Conservation (phyloP, 1,140 invertebrate genomes). For the Gryon sp. region DNA sequence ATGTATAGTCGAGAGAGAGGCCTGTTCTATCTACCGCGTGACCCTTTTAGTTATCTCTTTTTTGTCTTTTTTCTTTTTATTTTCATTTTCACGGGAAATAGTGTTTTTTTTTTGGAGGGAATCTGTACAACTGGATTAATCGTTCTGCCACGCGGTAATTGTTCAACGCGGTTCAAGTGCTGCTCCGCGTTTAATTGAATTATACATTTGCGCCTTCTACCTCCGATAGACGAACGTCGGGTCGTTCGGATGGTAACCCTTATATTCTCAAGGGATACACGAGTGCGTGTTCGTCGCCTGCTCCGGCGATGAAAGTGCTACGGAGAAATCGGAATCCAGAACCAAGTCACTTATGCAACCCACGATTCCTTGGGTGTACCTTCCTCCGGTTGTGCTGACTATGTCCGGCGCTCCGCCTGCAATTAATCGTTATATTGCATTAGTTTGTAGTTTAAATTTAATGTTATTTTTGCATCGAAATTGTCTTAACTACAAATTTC, state of each 20-base stretch:
- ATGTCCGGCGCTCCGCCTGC: constrained; percentile 88
- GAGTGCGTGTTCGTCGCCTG: constrained; percentile 80
- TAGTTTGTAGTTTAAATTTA: too few relatives aligned
- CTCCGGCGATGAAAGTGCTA: constrained; percentile 82
- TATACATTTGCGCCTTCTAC: constrained; percentile 56
- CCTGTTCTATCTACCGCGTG: constrained; percentile 27
- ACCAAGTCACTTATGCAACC: constrained; percentile 91
- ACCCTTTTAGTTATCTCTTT: too few relatives aligned
- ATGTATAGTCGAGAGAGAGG: constrained; percentile 41
- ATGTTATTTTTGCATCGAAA: too few relatives aligned
- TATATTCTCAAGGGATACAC: constrained; percentile 75
- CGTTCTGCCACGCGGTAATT: constrained; percentile 51
- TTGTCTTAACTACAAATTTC: too few relatives aligned
- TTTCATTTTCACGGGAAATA: constrained; percentile 31
- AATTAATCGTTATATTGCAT: constrained; percentile 56
- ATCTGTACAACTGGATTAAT: constrained; percentile 70
- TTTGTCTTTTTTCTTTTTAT: too few relatives aligned
- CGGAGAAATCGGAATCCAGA: constrained; percentile 87
- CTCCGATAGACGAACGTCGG: constrained; percentile 36
- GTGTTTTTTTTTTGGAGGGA: constrained; percentile 61
- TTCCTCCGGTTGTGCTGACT: constrained; percentile 82
- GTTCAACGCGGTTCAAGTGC: constrained; percentile 49
- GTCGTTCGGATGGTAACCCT: constrained; percentile 32
- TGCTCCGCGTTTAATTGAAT: constrained; percentile 52
- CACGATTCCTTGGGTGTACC: constrained; percentile 86